Percentiles rank a stretch among this genome's conserved stretches.
Conservation (phyloP, 2,113 vertebrate species). For the Apeltes quadracus region DNA sequence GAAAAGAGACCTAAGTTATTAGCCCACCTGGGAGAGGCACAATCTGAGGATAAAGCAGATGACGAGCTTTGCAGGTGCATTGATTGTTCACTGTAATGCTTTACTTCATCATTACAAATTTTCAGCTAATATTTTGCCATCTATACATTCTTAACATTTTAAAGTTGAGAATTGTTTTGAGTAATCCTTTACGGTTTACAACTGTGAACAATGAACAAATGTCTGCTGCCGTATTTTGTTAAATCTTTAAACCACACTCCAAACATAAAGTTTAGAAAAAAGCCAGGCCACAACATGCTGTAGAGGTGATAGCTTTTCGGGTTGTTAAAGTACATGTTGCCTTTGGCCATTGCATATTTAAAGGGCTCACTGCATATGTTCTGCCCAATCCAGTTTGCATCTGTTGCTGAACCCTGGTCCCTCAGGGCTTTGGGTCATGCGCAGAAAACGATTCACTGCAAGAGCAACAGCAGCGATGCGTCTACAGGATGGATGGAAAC, state of each 20-base stretch:
- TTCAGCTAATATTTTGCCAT: not conserved
- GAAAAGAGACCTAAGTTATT: not conserved
- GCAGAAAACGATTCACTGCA: constrained; percentile 52
- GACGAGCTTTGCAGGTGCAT: not conserved
- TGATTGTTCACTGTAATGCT: not conserved
- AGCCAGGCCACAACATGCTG: not conserved
- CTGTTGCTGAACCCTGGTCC: constrained; percentile 39
- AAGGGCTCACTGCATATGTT: constrained; percentile 48
- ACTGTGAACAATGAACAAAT: not conserved
- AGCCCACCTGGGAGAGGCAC: not conserved
- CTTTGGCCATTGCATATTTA: constrained; percentile 53
- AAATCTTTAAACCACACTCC: constrained; percentile 11
- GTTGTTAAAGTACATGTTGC: constrained; percentile 41
- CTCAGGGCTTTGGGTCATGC: constrained; percentile 48
- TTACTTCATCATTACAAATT: not conserved
- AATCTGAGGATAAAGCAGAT: constrained; percentile 1
- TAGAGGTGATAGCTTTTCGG: constrained; percentile 17
- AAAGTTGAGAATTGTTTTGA: constrained; percentile 10
- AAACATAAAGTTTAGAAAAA: constrained; percentile 10
- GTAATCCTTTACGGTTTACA: not conserved
- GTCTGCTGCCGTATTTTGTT: constrained; percentile 10
- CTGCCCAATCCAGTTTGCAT: constrained; percentile 61
- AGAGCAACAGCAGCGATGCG: constrained; percentile 52
- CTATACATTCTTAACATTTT: constrained; percentile 1
- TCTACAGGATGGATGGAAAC: constrained; percentile 51